phyloP scores from a whole-genome alignment of 1,140 invertebrate species.

The Drosophila albomicans region DNA sequence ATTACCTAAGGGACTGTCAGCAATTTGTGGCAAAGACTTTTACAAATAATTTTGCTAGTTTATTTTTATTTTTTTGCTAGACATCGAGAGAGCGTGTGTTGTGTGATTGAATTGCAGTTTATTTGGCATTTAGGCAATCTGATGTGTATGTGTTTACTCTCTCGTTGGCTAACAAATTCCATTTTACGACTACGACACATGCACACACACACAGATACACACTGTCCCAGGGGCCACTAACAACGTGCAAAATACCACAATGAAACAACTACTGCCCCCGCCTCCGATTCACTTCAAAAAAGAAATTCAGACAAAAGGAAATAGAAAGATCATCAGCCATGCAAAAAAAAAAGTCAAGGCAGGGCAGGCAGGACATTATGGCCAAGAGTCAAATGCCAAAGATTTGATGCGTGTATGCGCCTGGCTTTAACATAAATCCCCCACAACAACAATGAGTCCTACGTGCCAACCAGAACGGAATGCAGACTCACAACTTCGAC shows the following conservation, averaged over 20 bases:
- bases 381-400: slow-evolving; percentile 55
- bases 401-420: slow-evolving; percentile 42
- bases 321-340: slow-evolving; percentile 29
- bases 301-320: slow-evolving; percentile 40
- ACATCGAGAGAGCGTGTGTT: background rate
- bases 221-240: slow-evolving; percentile 49
- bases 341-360: slow-evolving; percentile 16
- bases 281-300: background rate
- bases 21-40: slow-evolving; percentile 40
- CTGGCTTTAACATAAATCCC: slow-evolving; percentile 43
- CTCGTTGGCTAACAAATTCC: slow-evolving; percentile 59
- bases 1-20: slow-evolving; percentile 35
- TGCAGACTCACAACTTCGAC: slow-evolving; percentile 2
- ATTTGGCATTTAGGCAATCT: slow-evolving; percentile 51
- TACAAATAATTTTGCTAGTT: slow-evolving; percentile 32
- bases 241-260: slow-evolving; percentile 65
- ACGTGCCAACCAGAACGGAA: slow-evolving; percentile 51
- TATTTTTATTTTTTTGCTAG: slow-evolving; percentile 5
- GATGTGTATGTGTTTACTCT: slow-evolving; percentile 14
- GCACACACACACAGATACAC: slow-evolving; percentile 1
- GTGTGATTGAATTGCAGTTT: slow-evolving; percentile 70
- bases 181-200: slow-evolving; percentile 41
- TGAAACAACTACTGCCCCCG: slow-evolving; percentile 27
- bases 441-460: slow-evolving; percentile 30
- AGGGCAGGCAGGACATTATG: slow-evolving; percentile 10